phyloP scores from a whole-genome alignment of 1,140 invertebrate genomes.

The Drosophila ironensis region DNA sequence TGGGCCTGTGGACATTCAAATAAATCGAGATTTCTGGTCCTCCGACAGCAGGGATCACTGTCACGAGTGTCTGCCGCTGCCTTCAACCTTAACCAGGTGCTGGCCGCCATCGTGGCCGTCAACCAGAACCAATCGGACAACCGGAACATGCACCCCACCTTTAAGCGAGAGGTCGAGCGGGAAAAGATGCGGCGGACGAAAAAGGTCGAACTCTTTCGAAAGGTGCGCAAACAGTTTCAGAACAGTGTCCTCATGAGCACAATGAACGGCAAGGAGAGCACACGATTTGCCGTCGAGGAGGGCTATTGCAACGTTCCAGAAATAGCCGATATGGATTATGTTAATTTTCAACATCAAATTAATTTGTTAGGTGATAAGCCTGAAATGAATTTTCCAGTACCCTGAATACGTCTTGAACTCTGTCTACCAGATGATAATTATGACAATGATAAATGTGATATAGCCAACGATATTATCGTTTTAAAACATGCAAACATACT shows the following conservation, averaged over 20 bases:
- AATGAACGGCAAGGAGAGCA: neutral
- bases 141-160: constrained; percentile 6
- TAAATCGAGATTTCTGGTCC: too few relatives aligned
- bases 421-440: too few relatives aligned
- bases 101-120: constrained; percentile 12
- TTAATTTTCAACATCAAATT: constrained; percentile 2
- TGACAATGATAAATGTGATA: too few relatives aligned
- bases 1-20: constrained; percentile 24
- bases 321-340: neutral
- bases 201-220: constrained; percentile 31
- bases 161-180: constrained; percentile 7
- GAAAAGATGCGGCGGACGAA: neutral
- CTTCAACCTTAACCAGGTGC: constrained; percentile 8
- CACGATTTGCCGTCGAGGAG: neutral
- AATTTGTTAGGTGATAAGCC: neutral
- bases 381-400: too few relatives aligned
- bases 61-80: too few relatives aligned
- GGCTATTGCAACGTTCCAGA: constrained; percentile 4
- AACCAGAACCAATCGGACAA: neutral
- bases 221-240: constrained; percentile 29
- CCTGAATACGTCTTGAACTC: too few relatives aligned
- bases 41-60: too few relatives aligned
- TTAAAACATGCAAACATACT: too few relatives aligned
- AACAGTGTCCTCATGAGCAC: neutral
- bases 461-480: too few relatives aligned